Base-by-base conservation (phyloP, 1,140 invertebrate genomes). In the Heliothis virescens region DNA sequence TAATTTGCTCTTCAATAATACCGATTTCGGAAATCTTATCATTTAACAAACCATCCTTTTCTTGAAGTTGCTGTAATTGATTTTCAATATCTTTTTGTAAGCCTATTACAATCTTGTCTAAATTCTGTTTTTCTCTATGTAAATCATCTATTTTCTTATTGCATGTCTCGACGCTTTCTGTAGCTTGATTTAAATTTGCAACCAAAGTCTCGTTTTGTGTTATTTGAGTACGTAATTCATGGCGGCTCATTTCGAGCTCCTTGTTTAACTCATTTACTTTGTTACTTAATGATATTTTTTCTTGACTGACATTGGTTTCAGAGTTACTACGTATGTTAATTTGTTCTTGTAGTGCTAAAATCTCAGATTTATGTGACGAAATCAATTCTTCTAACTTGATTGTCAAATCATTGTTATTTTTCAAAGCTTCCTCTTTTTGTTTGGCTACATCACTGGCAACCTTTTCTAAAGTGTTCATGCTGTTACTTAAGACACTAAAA, bases 361-460 rank as follows among this genome's bases (percentile, higher is more conserved):
- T 62, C 73, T 86, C 77, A 34, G 60, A 47, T 1, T 75, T 62
- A 34, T 79, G 41, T 81, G 76, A 78, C 21, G 59, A 59, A 57
- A 57, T 67, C 47, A 78, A 73, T 71, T 72, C 15, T 69, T 73
- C 53, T 11, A 82, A 16, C 3, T n/a, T 47, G 41, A 41, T 29
- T 71, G 65, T 81, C 55, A 87, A 63, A 11, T 78, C 26, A 21
- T 57, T 59, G 82, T 82, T 74, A 81, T 72, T 76, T 12, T 41
- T 78, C 79, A 21, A 73, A 82, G 75, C 53, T 65, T 53, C 21
- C 75, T 87, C 73, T 86, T 81, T 90, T 85, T 90, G 67, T 77
- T 48, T 47, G 9, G 84, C 69, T 63, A 85, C 52, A 65, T 77
- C 79, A 76, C 21, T 73, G 3, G 83, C 80, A 55, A 82, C 78